Conservation (phyloP, 2,113 vertebrate species). For the Phaethon lepturus region DNA sequence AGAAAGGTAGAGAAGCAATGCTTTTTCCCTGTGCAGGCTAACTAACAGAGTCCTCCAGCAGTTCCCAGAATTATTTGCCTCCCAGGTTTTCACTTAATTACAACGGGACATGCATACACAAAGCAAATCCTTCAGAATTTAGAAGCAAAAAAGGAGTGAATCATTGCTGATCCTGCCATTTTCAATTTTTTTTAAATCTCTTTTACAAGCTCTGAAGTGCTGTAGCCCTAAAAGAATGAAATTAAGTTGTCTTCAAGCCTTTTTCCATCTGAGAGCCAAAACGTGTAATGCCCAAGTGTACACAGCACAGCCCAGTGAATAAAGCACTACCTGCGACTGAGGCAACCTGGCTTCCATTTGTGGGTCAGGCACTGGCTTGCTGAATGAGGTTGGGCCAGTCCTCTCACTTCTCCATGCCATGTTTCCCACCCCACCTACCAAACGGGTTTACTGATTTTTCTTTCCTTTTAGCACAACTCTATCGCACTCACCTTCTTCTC, state of each 20-base stretch:
- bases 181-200: background rate
- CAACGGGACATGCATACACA: background rate
- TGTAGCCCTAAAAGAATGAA: background rate
- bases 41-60: background rate
- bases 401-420: rapidly evolving
- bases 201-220: background rate
- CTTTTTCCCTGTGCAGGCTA: background rate
- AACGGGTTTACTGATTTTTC: background rate
- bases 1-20: background rate
- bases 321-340: background rate
- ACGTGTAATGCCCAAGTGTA: background rate
- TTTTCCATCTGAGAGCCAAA: background rate
- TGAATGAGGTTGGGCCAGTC: background rate
- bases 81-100: slow-evolving; percentile 10
- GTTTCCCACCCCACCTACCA: background rate
- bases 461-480: background rate
- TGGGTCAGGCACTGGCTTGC: background rate
- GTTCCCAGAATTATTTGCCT: background rate
- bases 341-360: background rate
- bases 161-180: background rate
- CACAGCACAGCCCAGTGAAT: background rate
- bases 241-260: background rate
- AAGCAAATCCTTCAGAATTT: background rate
- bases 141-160: background rate
- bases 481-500: background rate